Base-by-base conservation (phyloP, 2,888 invertebrate species). In the Cartodere bifasciata region DNA sequence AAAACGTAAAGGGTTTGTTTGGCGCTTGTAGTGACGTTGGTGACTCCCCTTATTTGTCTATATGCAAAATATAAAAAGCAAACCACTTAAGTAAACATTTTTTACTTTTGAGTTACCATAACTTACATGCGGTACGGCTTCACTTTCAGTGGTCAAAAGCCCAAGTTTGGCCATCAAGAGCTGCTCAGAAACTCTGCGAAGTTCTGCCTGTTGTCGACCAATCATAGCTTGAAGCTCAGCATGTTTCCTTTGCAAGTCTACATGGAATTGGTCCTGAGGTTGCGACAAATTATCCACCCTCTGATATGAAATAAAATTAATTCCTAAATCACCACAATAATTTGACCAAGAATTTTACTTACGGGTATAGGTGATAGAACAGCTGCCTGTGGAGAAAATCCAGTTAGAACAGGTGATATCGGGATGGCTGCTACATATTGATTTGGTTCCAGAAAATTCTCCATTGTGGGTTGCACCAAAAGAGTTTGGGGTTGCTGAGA, bases 151-250 rank as follows among this genome's bases (percentile, higher is more conserved):
- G 20, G 6, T 20, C 6, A 17, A 17, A 17, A 17, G 6, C 35
- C 85, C 85, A 42, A 84, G 77, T 47, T 82, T 70, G 1, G 86
- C 82, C 56, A 88, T 73, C 27, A 86, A 56, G 31, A 90, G 62
- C 50, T 88, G 87, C 51, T 88, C 86, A n/a, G 86, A 86, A 1
- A 90, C 83, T 41, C 77, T 69, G 23, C 82, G 67, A 41, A 90
- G 58, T 55, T 90, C 87, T 48, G 87, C 86, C 52, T 88, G 87
- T 50, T 88, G 87, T 41, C 81, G 74, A 29, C 79, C 72, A 36
- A 90, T 87, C 49, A 85, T 67, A 48, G 84, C 77, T 53, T 88
- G 85, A 36, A 90, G 60, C 51, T 87, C 81, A 39, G 84, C 84
- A 49, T 88, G 87, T 50, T 87, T 87, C 20, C 79, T 69, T 50